Base-by-base conservation (phyloP, 2,113 vertebrate genomes). In the Brevimyrus niger region DNA sequence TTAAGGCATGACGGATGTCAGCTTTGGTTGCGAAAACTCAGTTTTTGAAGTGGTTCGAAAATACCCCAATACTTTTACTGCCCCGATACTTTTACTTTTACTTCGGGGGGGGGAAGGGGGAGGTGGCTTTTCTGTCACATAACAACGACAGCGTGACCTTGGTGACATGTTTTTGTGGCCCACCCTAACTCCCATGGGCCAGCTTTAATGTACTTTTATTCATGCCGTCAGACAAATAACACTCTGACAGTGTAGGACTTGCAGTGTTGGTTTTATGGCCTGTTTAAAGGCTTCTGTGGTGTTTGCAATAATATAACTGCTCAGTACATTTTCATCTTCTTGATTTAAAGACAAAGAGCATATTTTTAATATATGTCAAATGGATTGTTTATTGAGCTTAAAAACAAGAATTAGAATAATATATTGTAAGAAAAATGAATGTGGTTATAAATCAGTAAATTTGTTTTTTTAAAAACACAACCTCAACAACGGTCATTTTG, bases 321-420 rank as follows among this genome's bases (percentile, higher is more conserved):
- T 82, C 27, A 38, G 44, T 94, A 76, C 89, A 69, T 94, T 88
- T 95, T 91, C 86, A 53, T 87, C 15, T 55, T 51, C 35, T 8
- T 53, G 86, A 55, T 21, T 87, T 53, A 51, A 38, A 87, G 93
- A 93, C 90, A 91, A 88, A 91, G 93, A 90, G 92, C 94, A 95
- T 95, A 95, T 96, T 95, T 96, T 95, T 95, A 96, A 96, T 96
- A 96, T 96, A 96, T 96, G 93, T 94, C 93, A 94, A 93, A 86
- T 93, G 91, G 94, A 89, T 93, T 95, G 93, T 95, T 91, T 95
- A 94, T 95, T 95, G 95, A 95, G 95, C 35, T 55, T 42, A 84
- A 61, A 61, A 61, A 51, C 95, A 90, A 94, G 92, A 84, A 23
- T 84, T 84, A 84, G 82, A 84, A 84, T 47, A 46, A 47, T 84